Evolutionary conservation across 2,797 vertebrate species (phyloP).

Genomic region (Heliangelus exortis): DNA sequence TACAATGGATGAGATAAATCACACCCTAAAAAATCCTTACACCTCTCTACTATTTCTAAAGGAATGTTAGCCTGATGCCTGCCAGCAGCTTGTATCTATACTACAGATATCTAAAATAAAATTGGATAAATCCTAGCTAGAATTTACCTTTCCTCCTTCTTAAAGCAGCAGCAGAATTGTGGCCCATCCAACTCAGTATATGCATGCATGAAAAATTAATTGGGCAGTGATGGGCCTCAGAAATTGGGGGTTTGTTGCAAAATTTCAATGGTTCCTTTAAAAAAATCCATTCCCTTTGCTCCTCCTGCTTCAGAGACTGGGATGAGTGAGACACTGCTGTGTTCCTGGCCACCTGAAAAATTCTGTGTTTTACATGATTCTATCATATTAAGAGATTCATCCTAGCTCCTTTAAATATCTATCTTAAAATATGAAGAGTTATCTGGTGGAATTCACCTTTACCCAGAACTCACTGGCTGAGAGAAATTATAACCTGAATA

Average conservation of each 20-base stretch:
- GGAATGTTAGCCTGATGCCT: not conserved
- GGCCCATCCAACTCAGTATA: not conserved
- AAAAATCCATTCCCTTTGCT: not conserved
- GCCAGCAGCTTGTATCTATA: not conserved
- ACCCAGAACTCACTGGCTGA: not conserved
- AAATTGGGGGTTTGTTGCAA: not conserved
- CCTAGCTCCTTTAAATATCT: not conserved
- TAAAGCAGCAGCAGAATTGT: not conserved
- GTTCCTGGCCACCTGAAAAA: not conserved
- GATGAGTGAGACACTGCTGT: not conserved
- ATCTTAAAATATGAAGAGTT: not conserved
- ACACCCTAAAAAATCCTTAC: not conserved
- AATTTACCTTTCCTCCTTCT: not conserved
- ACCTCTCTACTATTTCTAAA: not conserved
- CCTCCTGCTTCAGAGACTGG: not conserved
- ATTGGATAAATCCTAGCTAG: not conserved
- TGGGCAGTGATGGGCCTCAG: not conserved
- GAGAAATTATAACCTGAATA: rapidly evolving
- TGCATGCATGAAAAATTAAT: not conserved
- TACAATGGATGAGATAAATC: not conserved
- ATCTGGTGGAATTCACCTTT: rapidly evolving
- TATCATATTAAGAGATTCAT: not conserved
- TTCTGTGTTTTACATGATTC: not conserved
- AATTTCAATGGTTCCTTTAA: not conserved
- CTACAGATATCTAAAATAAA: not conserved